Evolutionary conservation across 2,888 invertebrate genomes (phyloP).

Genomic region (Zygothrica quintamaculata): DNA sequence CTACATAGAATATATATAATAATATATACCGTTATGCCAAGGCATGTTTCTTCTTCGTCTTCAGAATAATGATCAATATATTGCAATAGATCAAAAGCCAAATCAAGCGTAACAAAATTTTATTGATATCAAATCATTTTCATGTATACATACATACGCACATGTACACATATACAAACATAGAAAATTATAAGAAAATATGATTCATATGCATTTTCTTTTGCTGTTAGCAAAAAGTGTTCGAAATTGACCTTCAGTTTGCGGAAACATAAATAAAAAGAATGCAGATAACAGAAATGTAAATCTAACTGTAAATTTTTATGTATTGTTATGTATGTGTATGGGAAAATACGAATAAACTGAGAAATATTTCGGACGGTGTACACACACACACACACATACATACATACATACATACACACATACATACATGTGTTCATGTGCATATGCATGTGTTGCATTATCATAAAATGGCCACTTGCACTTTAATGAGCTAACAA

Average conservation of each 20-base stretch:
- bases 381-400: neutral
- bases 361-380: neutral
- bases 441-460: constrained; percentile 13
- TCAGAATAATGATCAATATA: too few relatives aligned
- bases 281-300: constrained; percentile 4
- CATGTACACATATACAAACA: too few relatives aligned
- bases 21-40: too few relatives aligned
- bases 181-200: too few relatives aligned
- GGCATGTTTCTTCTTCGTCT: too few relatives aligned
- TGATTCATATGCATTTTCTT: neutral
- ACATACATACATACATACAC: neutral
- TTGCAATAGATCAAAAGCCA: too few relatives aligned
- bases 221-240: constrained; percentile 41
- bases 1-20: too few relatives aligned
- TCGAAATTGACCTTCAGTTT: constrained; percentile 43
- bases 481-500: constrained; percentile 67
- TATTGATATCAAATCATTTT: neutral
- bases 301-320: constrained; percentile 2
- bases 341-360: constrained; percentile 6
- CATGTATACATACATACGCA: neutral
- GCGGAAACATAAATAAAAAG: constrained; percentile 4
- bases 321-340: neutral
- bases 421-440: neutral
- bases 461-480: constrained; percentile 43
- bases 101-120: too few relatives aligned